A percentile compares a stretch with the other conserved stretches of the same genome.
phyloP scores from a whole-genome alignment of 2,888 invertebrate genomes.

The Drosophila mulleri region DNA sequence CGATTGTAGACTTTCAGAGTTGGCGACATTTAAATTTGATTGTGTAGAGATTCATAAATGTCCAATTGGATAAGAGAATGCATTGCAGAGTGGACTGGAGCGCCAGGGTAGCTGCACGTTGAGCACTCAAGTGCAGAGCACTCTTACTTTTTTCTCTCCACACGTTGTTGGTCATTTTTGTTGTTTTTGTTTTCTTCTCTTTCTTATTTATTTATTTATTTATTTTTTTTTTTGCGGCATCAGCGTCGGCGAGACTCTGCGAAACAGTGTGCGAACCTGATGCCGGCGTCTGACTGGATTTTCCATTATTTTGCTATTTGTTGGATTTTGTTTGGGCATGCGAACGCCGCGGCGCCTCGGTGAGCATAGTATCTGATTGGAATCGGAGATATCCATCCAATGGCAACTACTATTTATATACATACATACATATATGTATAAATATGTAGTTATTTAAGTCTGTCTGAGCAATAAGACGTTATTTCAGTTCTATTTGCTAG shows the following conservation, averaged over 20 bases:
- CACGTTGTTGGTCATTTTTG: constrained; percentile 9
- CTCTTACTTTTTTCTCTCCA: constrained; percentile 14
- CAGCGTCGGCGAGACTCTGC: constrained; percentile 65
- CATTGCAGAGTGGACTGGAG: neutral
- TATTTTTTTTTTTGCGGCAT: constrained; percentile 59
- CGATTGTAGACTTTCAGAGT: neutral
- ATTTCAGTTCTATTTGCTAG: neutral
- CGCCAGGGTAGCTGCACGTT: neutral
- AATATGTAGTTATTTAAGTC: neutral
- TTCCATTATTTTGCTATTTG: constrained; percentile 21
- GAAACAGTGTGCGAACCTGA: constrained; percentile 11
- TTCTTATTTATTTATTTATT: neutral
- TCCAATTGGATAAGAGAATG: neutral
- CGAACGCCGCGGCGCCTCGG: constrained; percentile 22
- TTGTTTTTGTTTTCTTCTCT: constrained; percentile 19
- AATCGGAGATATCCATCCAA: constrained; percentile 26
- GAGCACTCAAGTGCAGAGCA: neutral
- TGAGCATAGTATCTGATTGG: constrained; percentile 48
- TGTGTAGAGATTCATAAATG: neutral
- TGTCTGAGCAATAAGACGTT: neutral
- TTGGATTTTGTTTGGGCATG: constrained; percentile 11
- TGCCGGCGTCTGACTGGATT: constrained; percentile 36
- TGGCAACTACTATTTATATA: constrained; percentile 1
- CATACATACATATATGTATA: neutral
- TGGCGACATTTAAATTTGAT: neutral